phyloP scores from a whole-genome alignment of 92 coral and sea anemone species.

The Parazoanthus atlanticus region DNA sequence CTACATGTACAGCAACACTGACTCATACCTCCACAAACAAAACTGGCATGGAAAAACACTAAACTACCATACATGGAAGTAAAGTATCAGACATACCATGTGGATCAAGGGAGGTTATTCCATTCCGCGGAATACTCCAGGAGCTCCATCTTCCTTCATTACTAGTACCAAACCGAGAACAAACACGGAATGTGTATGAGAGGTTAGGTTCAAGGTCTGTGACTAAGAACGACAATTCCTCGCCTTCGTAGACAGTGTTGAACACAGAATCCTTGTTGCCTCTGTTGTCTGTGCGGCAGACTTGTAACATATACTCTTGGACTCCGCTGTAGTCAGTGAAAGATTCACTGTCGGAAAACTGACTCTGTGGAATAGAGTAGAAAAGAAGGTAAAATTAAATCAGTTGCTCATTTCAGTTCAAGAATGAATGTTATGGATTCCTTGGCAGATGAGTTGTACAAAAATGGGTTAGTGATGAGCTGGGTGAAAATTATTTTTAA shows the following conservation, averaged over 20 bases:
- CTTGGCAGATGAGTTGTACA: too few species aligned
- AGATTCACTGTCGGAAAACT: constrained; percentile 88
- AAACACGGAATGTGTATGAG: constrained; percentile 96
- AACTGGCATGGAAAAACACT: too few species aligned
- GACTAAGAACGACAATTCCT: constrained; percentile 80
- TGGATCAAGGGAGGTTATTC: constrained; percentile 90
- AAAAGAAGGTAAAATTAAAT: neutral
- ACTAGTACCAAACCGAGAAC: constrained; percentile 94
- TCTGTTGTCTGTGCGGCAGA: constrained; percentile 89
- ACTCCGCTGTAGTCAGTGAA: constrained; percentile 89
- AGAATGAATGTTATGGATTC: too few species aligned
- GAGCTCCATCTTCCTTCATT: constrained; percentile 94
- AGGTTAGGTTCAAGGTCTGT: constrained; percentile 94
- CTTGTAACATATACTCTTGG: constrained; percentile 94
- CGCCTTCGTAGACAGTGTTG: constrained; percentile 89
- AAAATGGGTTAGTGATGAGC: too few species aligned
- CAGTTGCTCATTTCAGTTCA: neutral
- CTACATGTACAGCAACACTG: too few species aligned
- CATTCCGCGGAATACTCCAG: constrained; percentile 95
- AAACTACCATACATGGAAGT: neutral
- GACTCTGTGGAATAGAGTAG: neutral
- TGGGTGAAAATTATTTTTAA: too few species aligned
- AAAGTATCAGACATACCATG: constrained; percentile 72
- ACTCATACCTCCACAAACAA: neutral
- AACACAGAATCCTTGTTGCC: constrained; percentile 77